Evolutionary conservation across 2,888 invertebrate genomes (phyloP), one percentile per base, ranked within the genome.

Genomic region (Tenthredo distinguenda): DNA sequence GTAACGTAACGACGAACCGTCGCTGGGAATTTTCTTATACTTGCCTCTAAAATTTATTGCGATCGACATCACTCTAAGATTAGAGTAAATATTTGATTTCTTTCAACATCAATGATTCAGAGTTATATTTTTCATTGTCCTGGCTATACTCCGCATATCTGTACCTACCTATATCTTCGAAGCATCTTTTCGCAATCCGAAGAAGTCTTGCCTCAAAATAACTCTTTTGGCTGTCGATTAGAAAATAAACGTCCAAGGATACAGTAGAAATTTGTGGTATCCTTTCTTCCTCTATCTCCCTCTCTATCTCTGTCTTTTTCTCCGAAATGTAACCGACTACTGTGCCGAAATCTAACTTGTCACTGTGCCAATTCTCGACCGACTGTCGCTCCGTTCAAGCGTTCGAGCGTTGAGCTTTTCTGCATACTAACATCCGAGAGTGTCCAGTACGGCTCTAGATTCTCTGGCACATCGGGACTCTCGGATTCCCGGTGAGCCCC

Each of bases 361-460:
- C 79, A 79, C 62, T n/a, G 79, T 79, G 79, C 79, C 79, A 79
- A 79, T 79, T 79, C 62, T 58, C 79, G 21, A 79, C 55, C 79
- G 58, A 79, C 34, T 58, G 58, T 79, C 55, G 43, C 37, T 79
- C 37, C 58, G 77, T 79, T 79, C 62, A 7, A 62, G n/a, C 58
- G 58, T 79, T 79, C 40, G 34, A 62, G 34, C 58, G 58, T 79
- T 79, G 21, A 79, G 58, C 58, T 79, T 79, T 79, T 37, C 79
- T 58, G 47, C 79, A 58, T 58, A 79, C 58, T 58, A 58, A 79
- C 68, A 34, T 62, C 58, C 79, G 37, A 58, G 37, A 58, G 21
- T 62, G 77, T 37, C 62, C 79, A 58, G 62, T 79, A 37, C 55
- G 58, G 58, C 40, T 79, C 79, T 55, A 12, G 77, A 50, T 31